These are phyloP conservation scores for Spinus pinus DNA, from an alignment of 2,797 vertebrate species.

Conservation along the genomic window DNA sequence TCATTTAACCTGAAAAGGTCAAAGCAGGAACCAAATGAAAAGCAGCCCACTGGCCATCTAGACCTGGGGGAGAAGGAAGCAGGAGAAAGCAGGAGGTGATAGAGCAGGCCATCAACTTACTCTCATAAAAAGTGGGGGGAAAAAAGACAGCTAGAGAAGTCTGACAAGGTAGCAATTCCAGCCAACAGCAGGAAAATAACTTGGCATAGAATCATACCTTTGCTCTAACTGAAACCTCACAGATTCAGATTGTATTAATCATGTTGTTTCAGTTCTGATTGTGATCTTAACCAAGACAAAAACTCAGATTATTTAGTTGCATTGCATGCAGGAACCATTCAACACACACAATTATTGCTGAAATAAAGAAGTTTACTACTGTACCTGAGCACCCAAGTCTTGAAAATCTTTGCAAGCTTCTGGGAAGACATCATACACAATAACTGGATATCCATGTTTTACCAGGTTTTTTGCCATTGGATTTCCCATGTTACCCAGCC, in stretches of 20 bases:
- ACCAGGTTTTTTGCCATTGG: conserved; percentile 98
- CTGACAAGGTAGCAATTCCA: not conserved
- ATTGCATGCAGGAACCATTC: not conserved
- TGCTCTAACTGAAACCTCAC: not conserved
- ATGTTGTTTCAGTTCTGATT: not conserved
- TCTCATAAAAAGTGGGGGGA: not conserved
- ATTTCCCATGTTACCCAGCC: conserved; percentile 98
- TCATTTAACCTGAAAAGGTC: conserved; percentile 56
- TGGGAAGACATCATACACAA: conserved; percentile 94
- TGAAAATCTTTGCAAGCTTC: conserved; percentile 95
- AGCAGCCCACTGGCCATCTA: conserved; percentile 31
- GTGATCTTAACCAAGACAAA: not conserved
- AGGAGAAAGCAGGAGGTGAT: conserved; percentile 12
- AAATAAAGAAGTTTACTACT: conserved; percentile 32
- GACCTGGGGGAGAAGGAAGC: conserved; percentile 17
- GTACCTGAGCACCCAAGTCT: conserved; percentile 93
- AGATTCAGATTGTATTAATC: not conserved
- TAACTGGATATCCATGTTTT: conserved; percentile 93
- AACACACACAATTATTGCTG: not conserved
- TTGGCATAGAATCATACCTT: not conserved
- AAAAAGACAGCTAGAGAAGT: not conserved
- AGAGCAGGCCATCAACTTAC: conserved; percentile 12
- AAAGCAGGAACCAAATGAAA: conserved; percentile 54
- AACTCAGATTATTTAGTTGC: not conserved
- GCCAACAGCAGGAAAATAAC: not conserved